Base-by-base conservation (phyloP, 1,140 invertebrate genomes). In the Lasioglossum albipes region DNA sequence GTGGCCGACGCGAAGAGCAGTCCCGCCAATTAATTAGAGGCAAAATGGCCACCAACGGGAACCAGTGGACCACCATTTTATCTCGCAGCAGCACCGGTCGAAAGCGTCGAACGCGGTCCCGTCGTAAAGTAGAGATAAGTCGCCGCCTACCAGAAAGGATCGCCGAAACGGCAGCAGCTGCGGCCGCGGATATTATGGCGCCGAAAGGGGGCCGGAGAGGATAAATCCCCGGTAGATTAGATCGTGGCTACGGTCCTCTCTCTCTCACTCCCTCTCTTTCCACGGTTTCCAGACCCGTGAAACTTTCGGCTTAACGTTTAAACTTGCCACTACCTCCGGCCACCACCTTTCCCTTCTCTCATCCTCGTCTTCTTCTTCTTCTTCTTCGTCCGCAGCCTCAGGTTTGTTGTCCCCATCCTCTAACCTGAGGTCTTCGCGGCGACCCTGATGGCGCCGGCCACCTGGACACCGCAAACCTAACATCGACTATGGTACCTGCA, bases 91-190 rank as follows among this genome's bases (percentile, higher is more conserved):
- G 69, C 86, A 76, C 72, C 86, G 73, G 79, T 16, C 42, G 72
- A 83, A 87, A 87, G 85, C 86, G 85, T 87, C 79, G 86, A 87
- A 87, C 66, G 79, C 82, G 75, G 86, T 87, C 85, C 36, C 77
- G 79, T 87, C 86, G 86, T 87, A 87, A 87, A 87, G 86, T 87
- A 87, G 85, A 87, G 86, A 87, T 87, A 87, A 87, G 86, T 87
- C 85, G 86, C 86, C 86, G 86, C 86, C 86, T 87, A 87, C 86
- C 86, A 87, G 77, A 88, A 83, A 87, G 81, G 86, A 86, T 86
- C 81, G 87, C 82, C 87, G 87, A 89, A 88, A 87, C 89, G 83
- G 87, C 89, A 88, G 89, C 89, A 90, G 88, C 89, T 89, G 89
- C 85, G 84, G 69, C 77, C 87, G 79, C 83, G 74, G 87, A 87